phyloP scores from a whole-genome alignment of 2,113 vertebrate species.

The Ailuropoda melanoleuca region DNA sequence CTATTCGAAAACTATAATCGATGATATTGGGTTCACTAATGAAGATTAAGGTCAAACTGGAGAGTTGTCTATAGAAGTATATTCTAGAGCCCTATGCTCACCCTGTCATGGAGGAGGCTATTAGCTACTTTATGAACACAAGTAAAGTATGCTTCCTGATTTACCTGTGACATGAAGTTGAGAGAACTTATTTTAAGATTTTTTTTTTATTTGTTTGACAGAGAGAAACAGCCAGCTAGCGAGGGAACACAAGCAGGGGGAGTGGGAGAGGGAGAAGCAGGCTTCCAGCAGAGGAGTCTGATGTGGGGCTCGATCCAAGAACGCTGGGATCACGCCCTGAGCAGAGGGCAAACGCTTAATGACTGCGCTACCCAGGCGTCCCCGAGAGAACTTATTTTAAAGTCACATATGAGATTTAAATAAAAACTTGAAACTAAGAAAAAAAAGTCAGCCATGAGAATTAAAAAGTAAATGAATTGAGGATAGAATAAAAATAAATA shows the following conservation, averaged over 20 bases:
- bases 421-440: background rate
- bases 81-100: background rate
- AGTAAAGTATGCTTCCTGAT: background rate
- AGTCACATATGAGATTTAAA: background rate
- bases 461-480: background rate
- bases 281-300: no score
- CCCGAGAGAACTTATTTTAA: background rate
- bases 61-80: background rate
- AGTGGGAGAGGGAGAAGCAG: no score
- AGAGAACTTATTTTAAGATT: background rate
- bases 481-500: background rate
- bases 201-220: no score
- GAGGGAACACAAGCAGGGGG: no score
- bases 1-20: background rate
- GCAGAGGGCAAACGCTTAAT: no score
- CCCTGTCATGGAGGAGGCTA: background rate
- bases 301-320: no score
- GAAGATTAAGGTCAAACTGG: background rate
- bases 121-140: background rate
- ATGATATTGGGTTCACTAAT: background rate
- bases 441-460: background rate
- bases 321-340: no score
- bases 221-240: no score
- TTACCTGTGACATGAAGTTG: background rate
- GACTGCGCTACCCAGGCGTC: no score